Conservation (phyloP, 2,888 invertebrate genomes). For the Brenthis ino region DNA sequence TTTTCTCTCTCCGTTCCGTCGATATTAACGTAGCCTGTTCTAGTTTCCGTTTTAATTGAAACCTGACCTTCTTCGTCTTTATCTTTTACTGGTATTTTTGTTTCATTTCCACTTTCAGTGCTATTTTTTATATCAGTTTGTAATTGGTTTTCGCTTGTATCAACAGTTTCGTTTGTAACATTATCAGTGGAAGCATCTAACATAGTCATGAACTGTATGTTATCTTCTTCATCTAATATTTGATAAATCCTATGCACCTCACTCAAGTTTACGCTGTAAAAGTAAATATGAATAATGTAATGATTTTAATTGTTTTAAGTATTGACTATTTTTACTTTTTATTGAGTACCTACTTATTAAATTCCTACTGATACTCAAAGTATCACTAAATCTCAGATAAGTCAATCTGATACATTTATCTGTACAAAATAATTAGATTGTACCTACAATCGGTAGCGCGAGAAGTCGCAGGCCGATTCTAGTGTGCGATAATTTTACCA, state of each 20-base stretch:
- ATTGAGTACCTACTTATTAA: too few relatives aligned
- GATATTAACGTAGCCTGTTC: slow-evolving; percentile 71
- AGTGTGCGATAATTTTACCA: too few relatives aligned
- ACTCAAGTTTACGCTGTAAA: slow-evolving; percentile 73
- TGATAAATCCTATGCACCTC: slow-evolving; percentile 76
- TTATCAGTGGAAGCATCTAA: slow-evolving; percentile 59
- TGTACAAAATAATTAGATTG: too few relatives aligned
- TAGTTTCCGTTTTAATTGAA: slow-evolving; percentile 73
- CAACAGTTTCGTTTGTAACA: slow-evolving; percentile 40
- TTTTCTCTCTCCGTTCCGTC: slow-evolving; percentile 74
- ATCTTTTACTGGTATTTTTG: slow-evolving; percentile 39
- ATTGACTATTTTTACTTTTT: too few relatives aligned
- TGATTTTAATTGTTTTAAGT: not conserved
- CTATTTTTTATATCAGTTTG: slow-evolving; percentile 28
- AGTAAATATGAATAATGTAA: not conserved
- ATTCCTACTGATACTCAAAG: too few relatives aligned
- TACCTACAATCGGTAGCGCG: too few relatives aligned
- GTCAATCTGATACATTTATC: too few relatives aligned
- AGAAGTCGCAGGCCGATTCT: too few relatives aligned
- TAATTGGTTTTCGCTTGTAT: slow-evolving; percentile 17
- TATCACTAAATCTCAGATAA: too few relatives aligned
- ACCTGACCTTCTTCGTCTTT: slow-evolving; percentile 56
- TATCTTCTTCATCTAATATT: slow-evolving; percentile 76
- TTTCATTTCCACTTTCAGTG: slow-evolving; percentile 19
- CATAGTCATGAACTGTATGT: slow-evolving; percentile 70